Base-by-base conservation (phyloP, 2,113 vertebrate species). In the Atherinomorus stipes region DNA sequence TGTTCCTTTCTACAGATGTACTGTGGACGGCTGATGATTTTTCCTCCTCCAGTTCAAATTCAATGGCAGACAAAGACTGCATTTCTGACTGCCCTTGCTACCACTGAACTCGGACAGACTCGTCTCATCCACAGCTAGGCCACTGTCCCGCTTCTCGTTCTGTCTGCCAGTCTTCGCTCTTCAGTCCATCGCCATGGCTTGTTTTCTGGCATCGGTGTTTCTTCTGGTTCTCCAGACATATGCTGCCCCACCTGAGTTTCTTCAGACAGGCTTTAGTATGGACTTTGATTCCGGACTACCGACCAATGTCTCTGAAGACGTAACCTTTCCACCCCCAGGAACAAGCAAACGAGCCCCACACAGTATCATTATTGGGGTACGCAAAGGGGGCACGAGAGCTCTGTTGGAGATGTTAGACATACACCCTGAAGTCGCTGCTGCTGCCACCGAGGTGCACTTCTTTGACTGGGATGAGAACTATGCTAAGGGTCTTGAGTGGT, bases 391-490 rank as follows among this genome's bases (percentile, higher is more conserved):
- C 31, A 98, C 96, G 0, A 91, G 96, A 53, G 96, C 96, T 1
- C 90, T 98, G 81, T 84, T 98, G 73, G 96, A 98, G 88, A 98
- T 98, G 96, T 82, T 98, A 47, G 96, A 97, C 92, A 96, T 98
- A 65, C 96, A 98, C 85, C 95, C 96, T 0, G 95, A 96, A 78
- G 95, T 97, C 9, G 96, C 96, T 16, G 96, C 95, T 2, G 96
- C 96, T 1, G 96, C 96, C 85, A 97, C 96, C 0, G 96, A 98
- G 93, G 96, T 98, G 67, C 96, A 98, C 87, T 98, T 97, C 89
- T 98, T 98, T 71, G 96, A 98, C 88, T 97, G 96, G 96, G 96
- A 98, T 71, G 96, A 98, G 86, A 98, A 98, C 86, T 98, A 97
- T 4, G 88, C 91, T 53, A 96, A 96, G 88, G 96, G 96, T 64